phyloP scores from a whole-genome alignment of 2,113 vertebrate species.

The Pteruthius melanotis region DNA sequence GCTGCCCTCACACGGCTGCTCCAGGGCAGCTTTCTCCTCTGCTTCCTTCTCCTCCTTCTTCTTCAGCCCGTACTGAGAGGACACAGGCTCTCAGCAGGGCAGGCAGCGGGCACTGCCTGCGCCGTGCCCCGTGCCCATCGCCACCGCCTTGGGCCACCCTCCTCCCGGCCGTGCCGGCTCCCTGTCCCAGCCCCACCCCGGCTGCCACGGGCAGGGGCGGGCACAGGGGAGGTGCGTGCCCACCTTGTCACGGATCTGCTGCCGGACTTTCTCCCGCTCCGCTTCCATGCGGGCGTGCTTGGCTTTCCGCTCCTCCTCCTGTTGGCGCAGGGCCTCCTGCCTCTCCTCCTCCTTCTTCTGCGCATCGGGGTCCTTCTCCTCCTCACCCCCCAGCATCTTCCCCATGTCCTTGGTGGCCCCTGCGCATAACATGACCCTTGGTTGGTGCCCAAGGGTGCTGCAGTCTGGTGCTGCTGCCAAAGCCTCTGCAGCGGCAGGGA shows the following conservation, averaged over 20 bases:
- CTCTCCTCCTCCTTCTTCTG: conserved; percentile 97
- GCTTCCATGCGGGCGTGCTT: conserved; percentile 96
- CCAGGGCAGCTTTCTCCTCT: conserved; percentile 95
- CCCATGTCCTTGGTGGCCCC: conserved; percentile 99
- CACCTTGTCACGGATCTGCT: conserved; percentile 98
- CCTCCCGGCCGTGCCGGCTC: not conserved
- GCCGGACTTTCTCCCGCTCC: conserved; percentile 95
- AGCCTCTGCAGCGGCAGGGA: not conserved
- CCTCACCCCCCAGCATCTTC: conserved; percentile 97
- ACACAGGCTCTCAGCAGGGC: not conserved
- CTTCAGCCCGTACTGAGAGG: conserved; percentile 90
- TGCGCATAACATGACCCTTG: conserved; percentile 1
- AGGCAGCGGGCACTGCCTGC: not conserved
- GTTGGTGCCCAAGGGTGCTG: not conserved
- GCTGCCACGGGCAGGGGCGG: not conserved
- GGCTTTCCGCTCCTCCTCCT: conserved; percentile 95
- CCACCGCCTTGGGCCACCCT: not conserved
- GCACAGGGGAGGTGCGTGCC: not conserved
- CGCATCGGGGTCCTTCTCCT: conserved; percentile 95
- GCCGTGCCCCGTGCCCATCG: not conserved
- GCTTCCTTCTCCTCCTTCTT: conserved; percentile 99
- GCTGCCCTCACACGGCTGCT: conserved; percentile 95
- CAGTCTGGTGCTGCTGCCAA: not conserved
- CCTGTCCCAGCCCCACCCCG: not conserved
- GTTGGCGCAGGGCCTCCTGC: conserved; percentile 93